A percentile compares a stretch with the other conserved stretches of the same genome.
Evolutionary conservation across 2,797 vertebrate genomes (phyloP).

Genomic region (Buphagus erythrorhynchus): DNA sequence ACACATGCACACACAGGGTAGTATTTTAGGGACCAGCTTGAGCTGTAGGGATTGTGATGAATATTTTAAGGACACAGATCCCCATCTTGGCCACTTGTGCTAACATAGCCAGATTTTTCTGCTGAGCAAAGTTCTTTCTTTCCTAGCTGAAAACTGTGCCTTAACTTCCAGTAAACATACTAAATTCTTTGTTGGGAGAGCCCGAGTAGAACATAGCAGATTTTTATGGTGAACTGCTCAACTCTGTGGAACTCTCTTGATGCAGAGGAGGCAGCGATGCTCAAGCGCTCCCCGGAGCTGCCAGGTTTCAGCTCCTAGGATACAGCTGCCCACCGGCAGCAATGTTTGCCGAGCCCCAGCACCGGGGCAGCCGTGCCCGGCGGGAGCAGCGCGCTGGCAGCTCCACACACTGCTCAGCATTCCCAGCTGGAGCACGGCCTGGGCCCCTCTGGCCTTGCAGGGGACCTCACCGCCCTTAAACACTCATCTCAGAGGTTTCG

Average conservation of each 20-base stretch:
- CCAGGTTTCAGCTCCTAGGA: background rate
- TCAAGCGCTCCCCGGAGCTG: background rate
- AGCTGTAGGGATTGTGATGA: background rate
- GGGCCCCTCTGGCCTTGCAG: background rate
- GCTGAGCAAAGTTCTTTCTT: background rate
- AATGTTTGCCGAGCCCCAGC: slow-evolving; percentile 15
- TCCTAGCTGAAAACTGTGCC: background rate
- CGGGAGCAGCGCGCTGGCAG: background rate
- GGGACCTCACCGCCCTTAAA: background rate
- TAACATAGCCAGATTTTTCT: background rate
- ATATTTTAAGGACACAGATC: background rate
- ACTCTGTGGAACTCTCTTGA: background rate
- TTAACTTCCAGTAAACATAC: background rate
- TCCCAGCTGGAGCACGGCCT: background rate
- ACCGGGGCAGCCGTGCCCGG: fast-evolving
- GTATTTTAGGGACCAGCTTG: background rate
- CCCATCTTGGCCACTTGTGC: background rate
- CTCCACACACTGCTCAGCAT: background rate
- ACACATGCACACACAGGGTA: background rate
- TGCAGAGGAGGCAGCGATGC: background rate
- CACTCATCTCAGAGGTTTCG: background rate
- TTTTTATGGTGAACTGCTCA: background rate
- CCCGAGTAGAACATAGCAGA: background rate
- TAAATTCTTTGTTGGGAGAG: background rate
- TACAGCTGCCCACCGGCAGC: background rate